Evolutionary conservation across 2,797 vertebrate species (phyloP), one percentile per base, ranked within the genome.

Genomic region (Brachymystax lenok): DNA sequence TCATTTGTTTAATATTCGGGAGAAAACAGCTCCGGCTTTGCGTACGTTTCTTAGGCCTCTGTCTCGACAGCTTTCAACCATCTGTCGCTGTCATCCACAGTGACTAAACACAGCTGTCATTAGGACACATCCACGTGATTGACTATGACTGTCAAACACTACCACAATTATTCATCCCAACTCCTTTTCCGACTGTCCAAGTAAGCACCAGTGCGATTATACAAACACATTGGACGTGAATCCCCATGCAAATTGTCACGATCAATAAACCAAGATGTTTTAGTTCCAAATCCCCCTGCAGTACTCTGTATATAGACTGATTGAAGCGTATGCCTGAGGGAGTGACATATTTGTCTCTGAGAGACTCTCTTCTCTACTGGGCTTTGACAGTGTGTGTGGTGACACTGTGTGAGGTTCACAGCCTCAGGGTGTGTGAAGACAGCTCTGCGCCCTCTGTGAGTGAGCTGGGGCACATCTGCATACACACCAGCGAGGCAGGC

Each of bases 401-500:
- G 80, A 68, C n/a, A n/a, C 82, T 77, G 69, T 82, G 82, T 83
- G 81, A 84, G 87, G 84, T 88, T 91, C 86, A 84, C 71, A 30
- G 89, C 87, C 85, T 82, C 72, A 56, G 86, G 87, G 78, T 74
- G 69, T 10, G 10, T 76, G 79, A 83, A 86, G 89, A 87, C 81
- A 81, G 85, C 87, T 87, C 79, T 75, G 80, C 81, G 81, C 80
- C 85, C 79, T 88, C 80, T 80, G 71, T 61, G 86, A 83, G 82
- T 71, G 80, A 87, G 82, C 83, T 69, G 5, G 75, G 81, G 52
- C 82, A 71, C 88, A 90, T 92, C 89, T 91, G 90, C 91, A 91
- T 88, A 82, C 50, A 77, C 74, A 78, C 77, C 66, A 75, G 78
- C 56, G 7, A 74, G 76, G 72, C 77, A 16, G 46, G 28, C 73